Evolutionary conservation across 1,140 invertebrate genomes (phyloP), one percentile per base, ranked within the genome.

Genomic region (Pantala flavescens): DNA sequence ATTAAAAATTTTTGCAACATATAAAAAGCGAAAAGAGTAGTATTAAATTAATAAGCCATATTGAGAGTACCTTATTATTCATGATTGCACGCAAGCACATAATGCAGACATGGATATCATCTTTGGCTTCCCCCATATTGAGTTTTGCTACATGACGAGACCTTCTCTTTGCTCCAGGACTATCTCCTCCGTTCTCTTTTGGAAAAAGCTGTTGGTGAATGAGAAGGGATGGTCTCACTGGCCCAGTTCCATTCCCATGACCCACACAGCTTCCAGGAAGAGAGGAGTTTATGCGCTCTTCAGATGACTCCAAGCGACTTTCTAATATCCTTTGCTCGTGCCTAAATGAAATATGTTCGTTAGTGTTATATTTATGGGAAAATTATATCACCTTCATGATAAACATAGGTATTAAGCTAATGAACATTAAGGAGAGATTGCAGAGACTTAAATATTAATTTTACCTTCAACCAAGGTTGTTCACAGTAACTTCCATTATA

Each of bases 71-170:
- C 88, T 98, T 99, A 82, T 99, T 99, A 84, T 99, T 99, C 97
- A 99, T 99, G 79, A 99, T 99, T 73, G 98, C 97, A 42, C 98
- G 88, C 85, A 99, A 90, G 84, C 97, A 99, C 90, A 98, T 94
- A 78, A 99, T 98, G 86, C 96, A 98, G 74, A 99, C 95, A 84
- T 99, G 98, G 78, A 99, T 97, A 82, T 99, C 98, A 83, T 99
- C 97, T 77, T 96, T 95, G 63, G 95, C 93, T 79, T 98, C 95
- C 63, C 97, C 98, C 94, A 98, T 98, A 82, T 98, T 98, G 42
- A 98, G 85, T 80, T 93, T 90, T 23, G 93, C 91, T 12, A 94
- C 92, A 82, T 96, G 93, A 74, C 92, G 86, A 3, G 92, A 93
- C 74, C 93, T 87, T 74, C 92, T 84, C 79, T 90, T 90, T 71